A percentile compares a stretch with the other conserved stretches of the same genome.
Conservation (phyloP, 2,113 vertebrate genomes). For the Myotis lucifugus region DNA sequence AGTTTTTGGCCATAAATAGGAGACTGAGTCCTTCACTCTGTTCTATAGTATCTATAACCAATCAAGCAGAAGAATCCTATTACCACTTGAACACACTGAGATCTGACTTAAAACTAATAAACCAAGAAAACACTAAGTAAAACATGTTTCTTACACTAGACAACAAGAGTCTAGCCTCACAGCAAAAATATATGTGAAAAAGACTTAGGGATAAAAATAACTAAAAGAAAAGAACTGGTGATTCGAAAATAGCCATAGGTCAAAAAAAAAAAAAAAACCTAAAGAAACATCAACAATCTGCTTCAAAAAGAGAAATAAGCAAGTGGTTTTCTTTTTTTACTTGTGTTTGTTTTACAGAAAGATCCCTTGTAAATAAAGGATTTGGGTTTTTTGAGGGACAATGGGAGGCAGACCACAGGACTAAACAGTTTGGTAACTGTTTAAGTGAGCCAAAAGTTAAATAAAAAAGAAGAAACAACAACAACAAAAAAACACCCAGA, state of each 20-base stretch:
- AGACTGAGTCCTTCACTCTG: slow-evolving; percentile 17
- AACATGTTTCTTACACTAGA: neutral
- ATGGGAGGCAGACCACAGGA: neutral
- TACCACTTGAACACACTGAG: neutral
- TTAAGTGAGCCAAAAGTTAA: slow-evolving; percentile 66
- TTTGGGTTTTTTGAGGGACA: slow-evolving; percentile 51
- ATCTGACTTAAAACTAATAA: slow-evolving; percentile 36
- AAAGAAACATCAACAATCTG: neutral
- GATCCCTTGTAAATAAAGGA: neutral
- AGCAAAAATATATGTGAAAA: neutral
- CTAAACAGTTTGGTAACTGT: slow-evolving; percentile 51
- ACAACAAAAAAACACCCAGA: neutral
- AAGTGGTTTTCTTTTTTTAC: neutral
- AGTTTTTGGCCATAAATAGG: slow-evolving; percentile 64
- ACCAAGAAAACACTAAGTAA: neutral
- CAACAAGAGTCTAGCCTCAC: neutral
- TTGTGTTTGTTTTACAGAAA: slow-evolving; percentile 17
- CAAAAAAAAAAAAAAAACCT: slow-evolving; percentile 5
- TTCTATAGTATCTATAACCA: slow-evolving; percentile 12
- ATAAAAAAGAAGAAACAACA: neutral
- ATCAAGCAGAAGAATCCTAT: slow-evolving; percentile 26
- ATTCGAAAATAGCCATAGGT: neutral
- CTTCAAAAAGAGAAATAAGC: neutral
- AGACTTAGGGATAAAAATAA: neutral
- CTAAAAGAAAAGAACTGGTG: neutral